These are phyloP conservation scores for Magallana gigas DNA, from an alignment of 1,140 invertebrate genomes.

Conservation along the genomic window DNA sequence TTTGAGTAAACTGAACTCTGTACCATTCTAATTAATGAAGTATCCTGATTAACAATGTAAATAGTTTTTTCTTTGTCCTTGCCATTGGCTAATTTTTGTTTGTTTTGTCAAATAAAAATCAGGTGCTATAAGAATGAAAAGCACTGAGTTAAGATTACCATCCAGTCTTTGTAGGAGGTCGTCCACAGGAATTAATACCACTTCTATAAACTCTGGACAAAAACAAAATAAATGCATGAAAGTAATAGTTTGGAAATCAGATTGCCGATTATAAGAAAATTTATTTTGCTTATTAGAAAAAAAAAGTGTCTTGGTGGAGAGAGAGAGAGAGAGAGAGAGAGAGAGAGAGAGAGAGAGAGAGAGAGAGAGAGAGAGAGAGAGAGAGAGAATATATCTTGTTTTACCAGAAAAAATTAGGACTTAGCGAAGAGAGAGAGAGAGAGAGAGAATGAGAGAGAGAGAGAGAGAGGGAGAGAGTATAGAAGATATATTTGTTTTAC, in stretches of 20 bases:
- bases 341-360: background rate
- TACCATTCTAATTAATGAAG: too few species aligned
- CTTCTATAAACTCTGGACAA: constrained; percentile 20
- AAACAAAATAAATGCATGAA: background rate
- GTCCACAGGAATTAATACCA: background rate
- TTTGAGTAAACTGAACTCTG: too few species aligned
- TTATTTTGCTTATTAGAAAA: background rate
- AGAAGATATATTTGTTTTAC: background rate
- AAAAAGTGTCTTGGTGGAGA: background rate
- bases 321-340: background rate
- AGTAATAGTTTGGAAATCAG: background rate
- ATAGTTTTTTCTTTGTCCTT: too few species aligned
- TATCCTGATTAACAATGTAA: too few species aligned
- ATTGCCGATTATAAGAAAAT: background rate
- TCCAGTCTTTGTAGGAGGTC: background rate
- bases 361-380: background rate
- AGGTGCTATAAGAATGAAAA: too few species aligned
- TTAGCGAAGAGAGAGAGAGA: background rate
- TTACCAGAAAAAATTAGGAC: background rate
- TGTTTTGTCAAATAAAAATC: too few species aligned
- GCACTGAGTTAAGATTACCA: background rate
- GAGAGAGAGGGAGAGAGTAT: background rate
- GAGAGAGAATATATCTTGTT: background rate
- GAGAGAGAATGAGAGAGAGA: background rate
- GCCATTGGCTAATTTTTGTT: too few species aligned